Percentiles rank a stretch among this genome's conserved stretches.
These are phyloP conservation scores for Tychaedon coryphoeus DNA, from an alignment of 2,113 vertebrate genomes.

Conservation along the genomic window DNA sequence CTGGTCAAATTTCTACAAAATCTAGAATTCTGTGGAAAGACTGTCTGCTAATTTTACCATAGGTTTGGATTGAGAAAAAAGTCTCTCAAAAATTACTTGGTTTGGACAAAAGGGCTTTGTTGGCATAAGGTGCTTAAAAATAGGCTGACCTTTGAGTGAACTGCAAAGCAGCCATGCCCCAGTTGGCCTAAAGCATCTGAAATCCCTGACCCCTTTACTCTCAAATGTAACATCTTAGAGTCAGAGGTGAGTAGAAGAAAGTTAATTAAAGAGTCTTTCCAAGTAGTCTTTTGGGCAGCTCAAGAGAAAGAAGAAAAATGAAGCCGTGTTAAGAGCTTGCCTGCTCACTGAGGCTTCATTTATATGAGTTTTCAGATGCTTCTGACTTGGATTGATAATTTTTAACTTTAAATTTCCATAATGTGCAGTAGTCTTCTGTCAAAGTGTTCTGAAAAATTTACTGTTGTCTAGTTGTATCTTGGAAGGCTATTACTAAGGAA, in stretches of 20 bases:
- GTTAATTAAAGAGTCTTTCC: background rate
- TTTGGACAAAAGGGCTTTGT: background rate
- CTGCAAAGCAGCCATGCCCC: background rate
- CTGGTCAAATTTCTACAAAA: background rate
- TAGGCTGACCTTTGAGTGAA: background rate
- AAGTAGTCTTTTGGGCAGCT: background rate
- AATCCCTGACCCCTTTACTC: background rate
- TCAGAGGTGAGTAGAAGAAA: background rate
- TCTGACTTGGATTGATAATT: background rate
- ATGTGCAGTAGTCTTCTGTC: background rate
- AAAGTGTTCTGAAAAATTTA: background rate
- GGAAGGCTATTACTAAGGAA: background rate
- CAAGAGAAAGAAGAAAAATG: background rate
- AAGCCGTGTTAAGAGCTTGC: background rate
- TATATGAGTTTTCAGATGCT: background rate
- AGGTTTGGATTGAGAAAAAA: background rate
- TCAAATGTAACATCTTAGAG: background rate
- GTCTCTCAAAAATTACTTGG: background rate
- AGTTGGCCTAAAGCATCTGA: background rate
- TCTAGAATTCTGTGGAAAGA: background rate
- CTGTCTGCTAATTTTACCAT: background rate
- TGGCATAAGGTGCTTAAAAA: background rate
- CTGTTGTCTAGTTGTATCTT: background rate
- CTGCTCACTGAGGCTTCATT: background rate
- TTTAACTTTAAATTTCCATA: background rate